Evolutionary conservation across 2,797 vertebrate genomes (phyloP), one percentile per base, ranked within the genome.

Genomic region (Poecilia gillii): DNA sequence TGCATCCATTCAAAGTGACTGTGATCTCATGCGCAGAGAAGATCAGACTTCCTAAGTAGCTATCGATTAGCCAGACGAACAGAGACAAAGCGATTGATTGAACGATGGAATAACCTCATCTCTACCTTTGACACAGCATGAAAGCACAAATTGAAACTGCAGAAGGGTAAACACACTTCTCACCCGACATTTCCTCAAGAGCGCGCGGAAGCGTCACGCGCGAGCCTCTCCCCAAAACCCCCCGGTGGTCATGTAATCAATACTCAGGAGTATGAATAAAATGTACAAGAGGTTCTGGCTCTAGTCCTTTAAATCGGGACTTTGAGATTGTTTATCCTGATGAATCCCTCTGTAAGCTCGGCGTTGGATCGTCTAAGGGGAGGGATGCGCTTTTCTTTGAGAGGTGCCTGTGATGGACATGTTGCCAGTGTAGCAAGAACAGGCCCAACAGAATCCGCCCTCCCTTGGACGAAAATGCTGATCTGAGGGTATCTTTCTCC

Each of bases 11-110:
- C 78, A 88, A 90, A 89, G 36, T 83, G 89, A 85, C 91, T 89
- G 84, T 81, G 89, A 91, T 85, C 89, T 89, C 83, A 85, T 41
- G 72, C 81, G 62, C 79, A 36, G 74, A 82, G 84, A 25, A 87
- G 89, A 94, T 93, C 91, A 93, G 92, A 92, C 90, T 91, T 89
- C 86, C 87, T 92, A 93, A 95, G 93, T 83, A 92, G 88, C 87
- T 95, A 94, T 95, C 71, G 93, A 94, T 93, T 84, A 79, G 59
- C 73, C 20, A 77, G 90, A 91, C 92, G 92, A 93, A 92, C 90
- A 91, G 80, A 91, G 89, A 90, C 87, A 64, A 36, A 7, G 78
- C 68, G n/a, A 87, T 80, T 80, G 90, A 93, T 93, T 76, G 78
- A 83, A 62, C 45, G 13, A 45, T 6, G 82, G 78, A 12, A 76